Evolutionary conservation across 2,888 invertebrate genomes (phyloP), one percentile per base, ranked within the genome.

Genomic region (Hedya salicella): DNA sequence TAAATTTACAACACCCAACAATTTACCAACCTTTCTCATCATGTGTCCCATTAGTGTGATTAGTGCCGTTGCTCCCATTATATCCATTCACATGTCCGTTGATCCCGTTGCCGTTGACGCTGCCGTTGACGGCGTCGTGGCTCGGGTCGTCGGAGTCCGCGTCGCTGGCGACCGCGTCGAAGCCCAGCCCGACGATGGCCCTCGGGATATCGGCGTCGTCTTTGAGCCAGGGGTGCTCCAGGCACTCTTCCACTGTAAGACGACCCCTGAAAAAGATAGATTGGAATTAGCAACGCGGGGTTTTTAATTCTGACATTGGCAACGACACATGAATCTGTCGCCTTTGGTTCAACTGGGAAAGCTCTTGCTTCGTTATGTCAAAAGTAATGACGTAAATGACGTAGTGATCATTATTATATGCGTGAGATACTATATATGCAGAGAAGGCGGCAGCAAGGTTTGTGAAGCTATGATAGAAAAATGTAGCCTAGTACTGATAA

Each of bases 161-260:
- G 78, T 85, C 79, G 70, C 79, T 82, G 56, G 80, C 83, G 65
- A 79, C 68, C 53, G 76, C 72, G 67, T 81, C 84, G 77, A 87
- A 89, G 44, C 89, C 91, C 67, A 87, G 83, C 70, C 91, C 89
- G 64, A 87, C 88, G 73, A 92, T 92, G 74, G 86, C 89, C 70
- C 89, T 89, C 74, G 93, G 93, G 72, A 94, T 84, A 70, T 92
- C 88, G 75, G 89, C 86, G 77, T 93, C 94, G 88, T 94, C 94
- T 90, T 93, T 93, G 77, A 98, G 94, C 98, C 98, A 98, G 80
- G 96, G 95, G 93, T 98, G 98, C 86, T 96, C 95, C 84, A 98
- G 94, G 92, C 98, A 96, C 91, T 97, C 96, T 81, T 95, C 94
- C 81, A 97, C 97, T 85, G 96, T 96, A 92, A 98, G 95, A 91